Base-by-base conservation (phyloP, 2,113 vertebrate genomes). In the Cheilinus undulatus region DNA sequence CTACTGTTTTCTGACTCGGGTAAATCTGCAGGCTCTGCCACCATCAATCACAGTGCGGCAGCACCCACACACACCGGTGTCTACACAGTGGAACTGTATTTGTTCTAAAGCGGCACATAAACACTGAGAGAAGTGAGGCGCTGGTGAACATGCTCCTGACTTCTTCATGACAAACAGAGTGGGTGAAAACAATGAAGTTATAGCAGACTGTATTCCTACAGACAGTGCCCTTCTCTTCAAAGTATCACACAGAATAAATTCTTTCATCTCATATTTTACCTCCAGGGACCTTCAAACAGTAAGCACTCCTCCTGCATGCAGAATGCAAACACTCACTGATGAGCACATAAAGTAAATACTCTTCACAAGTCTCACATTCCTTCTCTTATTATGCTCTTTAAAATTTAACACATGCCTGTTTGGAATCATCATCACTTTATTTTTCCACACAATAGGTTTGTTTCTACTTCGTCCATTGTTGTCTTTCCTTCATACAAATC, bases 21-120 rank as follows among this genome's bases (percentile, higher is more conserved):
- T 73, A 80, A 88, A 90, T 89, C 83, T 90, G 76, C 71, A 75
- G 83, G 66, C 83, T 34, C 32, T 87, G 80, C 82, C 83, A 73
- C 45, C 57, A 86, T 85, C 86, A 81, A 84, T 86, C 86, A 82
- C 20, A 48, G 53, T 73, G 10, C 38, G 56, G 63, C 51, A 65
- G 61, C 54, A 46, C 32, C 65, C 49, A 70, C 60, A 54, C 51
- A 61, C 38, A 22, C 36, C 34, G 49, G 36, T 20, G 7, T 9
- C 8, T 10, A 78, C 46, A 76, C 28, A 82, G 56, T 67, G 11
- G 42, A n/a, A 45, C 19, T 2, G 6, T 75, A 79, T 85, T 80
- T 74, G 73, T 76, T 80, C 36, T 30, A 72, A 34, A 38, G 40
- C 49, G 15, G 24, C 13, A 58, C 59, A 72, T 80, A 71, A 27